Evolutionary conservation across 2,888 invertebrate species (phyloP).

Genomic region (Sinodicranocentrus sp.): DNA sequence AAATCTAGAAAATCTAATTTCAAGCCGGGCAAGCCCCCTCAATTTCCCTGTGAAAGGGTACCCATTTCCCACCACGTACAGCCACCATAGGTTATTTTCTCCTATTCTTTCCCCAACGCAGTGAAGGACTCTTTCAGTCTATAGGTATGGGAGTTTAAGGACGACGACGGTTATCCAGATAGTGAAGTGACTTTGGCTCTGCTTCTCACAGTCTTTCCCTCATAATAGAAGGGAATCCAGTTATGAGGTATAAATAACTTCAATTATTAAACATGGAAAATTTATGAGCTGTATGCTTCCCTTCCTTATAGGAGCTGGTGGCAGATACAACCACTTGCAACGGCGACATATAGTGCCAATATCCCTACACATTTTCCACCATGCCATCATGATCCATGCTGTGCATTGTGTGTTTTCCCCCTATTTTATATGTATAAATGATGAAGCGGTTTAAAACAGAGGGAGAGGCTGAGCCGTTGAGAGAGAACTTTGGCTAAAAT

Average conservation of each 20-base stretch:
- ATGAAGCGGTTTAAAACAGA: slow-evolving; percentile 37
- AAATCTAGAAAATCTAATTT: slow-evolving; percentile 58
- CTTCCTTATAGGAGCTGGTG: too few species aligned
- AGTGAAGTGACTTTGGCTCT: slow-evolving; percentile 20
- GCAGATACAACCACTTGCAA: not conserved
- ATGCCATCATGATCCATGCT: slow-evolving; percentile 17
- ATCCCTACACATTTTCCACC: slow-evolving; percentile 2
- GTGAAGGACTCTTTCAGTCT: too few species aligned
- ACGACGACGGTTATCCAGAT: not conserved
- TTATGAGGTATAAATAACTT: slow-evolving; percentile 67
- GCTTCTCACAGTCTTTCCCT: slow-evolving; percentile 13
- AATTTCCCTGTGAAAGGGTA: slow-evolving; percentile 15
- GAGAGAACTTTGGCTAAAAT: slow-evolving; percentile 6
- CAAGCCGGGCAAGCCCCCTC: slow-evolving; percentile 30
- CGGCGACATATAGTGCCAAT: not conserved
- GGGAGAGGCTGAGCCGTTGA: not conserved
- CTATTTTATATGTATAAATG: slow-evolving; percentile 37
- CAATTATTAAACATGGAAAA: slow-evolving; percentile 63
- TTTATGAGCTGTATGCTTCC: slow-evolving; percentile 65
- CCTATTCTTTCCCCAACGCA: too few species aligned
- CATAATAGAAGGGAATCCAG: slow-evolving; percentile 45
- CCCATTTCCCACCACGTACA: not conserved
- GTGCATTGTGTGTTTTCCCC: slow-evolving; percentile 11
- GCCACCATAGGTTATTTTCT: too few species aligned
- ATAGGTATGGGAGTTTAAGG: too few species aligned